phyloP scores from a whole-genome alignment of 2,797 vertebrate genomes.

The Pantherophis vulpinus region DNA sequence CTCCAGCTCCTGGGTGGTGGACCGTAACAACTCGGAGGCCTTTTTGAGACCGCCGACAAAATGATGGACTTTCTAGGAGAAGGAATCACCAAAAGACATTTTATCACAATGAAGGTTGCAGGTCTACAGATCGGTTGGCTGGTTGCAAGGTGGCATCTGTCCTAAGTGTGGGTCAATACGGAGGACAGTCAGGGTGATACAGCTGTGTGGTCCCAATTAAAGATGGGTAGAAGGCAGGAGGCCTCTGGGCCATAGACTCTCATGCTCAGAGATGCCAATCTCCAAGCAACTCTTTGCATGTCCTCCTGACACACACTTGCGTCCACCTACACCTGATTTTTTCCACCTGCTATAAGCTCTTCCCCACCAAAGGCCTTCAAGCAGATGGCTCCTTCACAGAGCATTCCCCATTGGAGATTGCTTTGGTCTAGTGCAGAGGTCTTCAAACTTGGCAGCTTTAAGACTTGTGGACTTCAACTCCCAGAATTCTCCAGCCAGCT shows the following conservation, averaged over 20 bases:
- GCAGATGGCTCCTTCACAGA: neutral
- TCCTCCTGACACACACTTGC: neutral
- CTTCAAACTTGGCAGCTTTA: too few relatives aligned
- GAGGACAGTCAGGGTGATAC: neutral
- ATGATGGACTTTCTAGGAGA: conserved; percentile 81
- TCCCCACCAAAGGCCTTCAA: neutral
- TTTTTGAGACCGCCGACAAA: conserved; percentile 77
- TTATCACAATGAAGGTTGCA: neutral
- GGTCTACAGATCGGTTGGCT: too few relatives aligned
- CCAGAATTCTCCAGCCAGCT: too few relatives aligned
- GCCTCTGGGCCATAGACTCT: neutral
- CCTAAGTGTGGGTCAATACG: rapidly evolving
- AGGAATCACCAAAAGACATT: neutral
- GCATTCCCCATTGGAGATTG: rapidly evolving
- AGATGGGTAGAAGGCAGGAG: neutral
- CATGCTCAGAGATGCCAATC: neutral
- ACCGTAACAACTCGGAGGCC: conserved; percentile 79
- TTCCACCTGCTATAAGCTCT: neutral
- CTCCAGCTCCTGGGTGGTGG: conserved; percentile 81
- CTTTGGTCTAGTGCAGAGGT: neutral
- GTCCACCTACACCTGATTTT: neutral
- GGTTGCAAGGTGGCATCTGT: too few relatives aligned
- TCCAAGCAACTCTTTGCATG: neutral
- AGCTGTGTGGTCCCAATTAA: neutral
- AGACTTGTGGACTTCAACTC: too few relatives aligned